Evolutionary conservation across 2,888 invertebrate genomes (phyloP).

Genomic region (Bugula neritina): DNA sequence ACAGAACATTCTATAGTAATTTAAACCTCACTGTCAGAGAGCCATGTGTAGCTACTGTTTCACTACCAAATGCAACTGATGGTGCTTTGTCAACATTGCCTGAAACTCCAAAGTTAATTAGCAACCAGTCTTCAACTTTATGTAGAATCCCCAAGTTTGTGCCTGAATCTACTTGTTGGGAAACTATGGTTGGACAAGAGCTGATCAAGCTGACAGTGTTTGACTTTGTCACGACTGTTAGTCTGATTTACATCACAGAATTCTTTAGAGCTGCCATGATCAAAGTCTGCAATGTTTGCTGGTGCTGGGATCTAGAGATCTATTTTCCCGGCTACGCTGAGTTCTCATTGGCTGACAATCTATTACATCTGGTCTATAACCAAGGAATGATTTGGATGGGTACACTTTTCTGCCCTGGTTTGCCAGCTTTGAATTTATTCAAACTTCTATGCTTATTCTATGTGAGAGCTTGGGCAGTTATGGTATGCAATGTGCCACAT

Average conservation of each 20-base stretch:
- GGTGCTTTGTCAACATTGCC: not conserved
- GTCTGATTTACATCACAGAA: slow-evolving; percentile 77
- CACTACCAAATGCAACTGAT: not conserved
- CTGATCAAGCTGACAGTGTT: slow-evolving; percentile 88
- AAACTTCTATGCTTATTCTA: slow-evolving; percentile 91
- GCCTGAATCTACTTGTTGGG: slow-evolving; percentile 81
- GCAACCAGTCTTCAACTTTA: not conserved
- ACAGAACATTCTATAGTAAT: slow-evolving; percentile 12
- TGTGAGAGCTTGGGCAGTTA: slow-evolving; percentile 87
- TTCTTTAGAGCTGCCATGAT: slow-evolving; percentile 87
- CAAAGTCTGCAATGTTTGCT: slow-evolving; percentile 79
- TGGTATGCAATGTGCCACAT: slow-evolving; percentile 92
- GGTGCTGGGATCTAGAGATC: slow-evolving; percentile 97
- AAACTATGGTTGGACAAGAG: slow-evolving; percentile 89
- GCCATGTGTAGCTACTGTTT: not conserved
- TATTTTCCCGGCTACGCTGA: slow-evolving; percentile 93
- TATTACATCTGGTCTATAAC: slow-evolving; percentile 88
- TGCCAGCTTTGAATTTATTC: slow-evolving; percentile 79
- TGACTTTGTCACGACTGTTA: slow-evolving; percentile 81
- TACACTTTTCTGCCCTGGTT: slow-evolving; percentile 91
- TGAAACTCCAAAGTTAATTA: not conserved
- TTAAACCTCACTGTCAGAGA: not conserved
- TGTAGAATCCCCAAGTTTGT: slow-evolving; percentile 32
- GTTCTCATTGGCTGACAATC: slow-evolving; percentile 96
- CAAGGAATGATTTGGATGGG: slow-evolving; percentile 98